A percentile compares a stretch with the other conserved stretches of the same genome.
phyloP scores from a whole-genome alignment of 2,797 vertebrate genomes.

The Stomatorhinus walkeri region DNA sequence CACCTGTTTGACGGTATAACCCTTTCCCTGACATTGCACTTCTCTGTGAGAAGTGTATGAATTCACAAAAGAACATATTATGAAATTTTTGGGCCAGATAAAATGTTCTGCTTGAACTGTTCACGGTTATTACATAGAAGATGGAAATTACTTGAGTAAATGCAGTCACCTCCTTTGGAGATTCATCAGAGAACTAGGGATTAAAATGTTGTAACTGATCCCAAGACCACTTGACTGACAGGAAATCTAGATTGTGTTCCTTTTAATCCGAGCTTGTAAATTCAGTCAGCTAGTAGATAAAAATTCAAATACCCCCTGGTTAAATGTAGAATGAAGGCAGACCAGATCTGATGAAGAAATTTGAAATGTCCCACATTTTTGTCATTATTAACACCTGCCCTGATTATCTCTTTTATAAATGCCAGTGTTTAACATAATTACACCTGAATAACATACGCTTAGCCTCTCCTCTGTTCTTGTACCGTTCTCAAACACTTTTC shows the following conservation, averaged over 20 bases:
- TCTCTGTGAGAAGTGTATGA: neutral
- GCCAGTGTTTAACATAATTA: neutral
- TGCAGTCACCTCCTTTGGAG: neutral
- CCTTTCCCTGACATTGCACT: neutral
- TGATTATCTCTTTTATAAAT: neutral
- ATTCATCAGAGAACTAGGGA: neutral
- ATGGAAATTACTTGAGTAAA: neutral
- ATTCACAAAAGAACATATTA: neutral
- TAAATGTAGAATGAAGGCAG: neutral
- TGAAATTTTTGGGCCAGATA: neutral
- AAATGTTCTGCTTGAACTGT: neutral
- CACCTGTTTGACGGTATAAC: neutral
- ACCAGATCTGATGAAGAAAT: neutral
- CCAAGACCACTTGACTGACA: neutral
- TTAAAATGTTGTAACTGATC: neutral
- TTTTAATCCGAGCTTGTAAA: neutral
- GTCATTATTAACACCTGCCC: neutral
- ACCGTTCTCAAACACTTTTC: neutral
- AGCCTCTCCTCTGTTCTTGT: neutral
- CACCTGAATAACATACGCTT: neutral
- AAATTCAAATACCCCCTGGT: neutral
- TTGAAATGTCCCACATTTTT: neutral
- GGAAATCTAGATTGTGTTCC: neutral
- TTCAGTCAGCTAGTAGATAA: neutral
- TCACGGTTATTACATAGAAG: neutral